phyloP scores from a whole-genome alignment of 2,113 vertebrate genomes.

The Apteryx mantelli region DNA sequence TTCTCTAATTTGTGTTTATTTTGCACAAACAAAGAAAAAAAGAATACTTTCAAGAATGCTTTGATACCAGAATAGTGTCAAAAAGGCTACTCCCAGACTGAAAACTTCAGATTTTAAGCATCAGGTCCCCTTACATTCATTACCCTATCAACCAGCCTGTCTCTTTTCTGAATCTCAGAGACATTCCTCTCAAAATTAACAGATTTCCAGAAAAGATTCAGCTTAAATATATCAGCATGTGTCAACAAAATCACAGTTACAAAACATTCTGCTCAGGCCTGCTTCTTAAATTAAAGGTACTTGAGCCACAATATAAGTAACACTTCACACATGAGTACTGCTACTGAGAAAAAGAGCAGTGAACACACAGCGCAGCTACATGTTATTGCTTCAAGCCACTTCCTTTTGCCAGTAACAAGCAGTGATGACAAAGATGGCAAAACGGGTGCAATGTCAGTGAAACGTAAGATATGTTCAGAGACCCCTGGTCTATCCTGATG shows the following conservation, averaged over 20 bases:
- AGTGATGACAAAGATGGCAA: neutral
- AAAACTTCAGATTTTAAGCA: neutral
- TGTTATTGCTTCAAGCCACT: neutral
- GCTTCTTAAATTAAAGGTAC: neutral
- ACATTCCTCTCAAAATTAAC: neutral
- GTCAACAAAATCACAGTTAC: neutral
- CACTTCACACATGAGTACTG: neutral
- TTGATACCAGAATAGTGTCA: neutral
- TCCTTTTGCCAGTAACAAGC: neutral
- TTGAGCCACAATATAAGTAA: neutral
- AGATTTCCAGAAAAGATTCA: neutral
- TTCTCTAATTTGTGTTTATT: constrained; percentile 41
- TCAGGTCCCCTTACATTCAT: neutral
- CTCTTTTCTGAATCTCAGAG: neutral
- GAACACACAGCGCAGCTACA: neutral
- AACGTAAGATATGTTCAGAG: neutral
- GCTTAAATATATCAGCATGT: neutral
- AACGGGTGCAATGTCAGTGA: neutral
- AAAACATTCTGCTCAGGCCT: neutral
- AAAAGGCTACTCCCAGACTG: neutral
- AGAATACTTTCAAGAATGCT: neutral
- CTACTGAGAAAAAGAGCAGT: neutral
- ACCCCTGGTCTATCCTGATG: neutral
- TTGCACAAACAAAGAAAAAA: neutral
- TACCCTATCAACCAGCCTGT: neutral